Percentiles rank a stretch among this genome's conserved stretches.
phyloP scores from a whole-genome alignment of 23 tunicate species.

The Trididemnum nubilum region DNA sequence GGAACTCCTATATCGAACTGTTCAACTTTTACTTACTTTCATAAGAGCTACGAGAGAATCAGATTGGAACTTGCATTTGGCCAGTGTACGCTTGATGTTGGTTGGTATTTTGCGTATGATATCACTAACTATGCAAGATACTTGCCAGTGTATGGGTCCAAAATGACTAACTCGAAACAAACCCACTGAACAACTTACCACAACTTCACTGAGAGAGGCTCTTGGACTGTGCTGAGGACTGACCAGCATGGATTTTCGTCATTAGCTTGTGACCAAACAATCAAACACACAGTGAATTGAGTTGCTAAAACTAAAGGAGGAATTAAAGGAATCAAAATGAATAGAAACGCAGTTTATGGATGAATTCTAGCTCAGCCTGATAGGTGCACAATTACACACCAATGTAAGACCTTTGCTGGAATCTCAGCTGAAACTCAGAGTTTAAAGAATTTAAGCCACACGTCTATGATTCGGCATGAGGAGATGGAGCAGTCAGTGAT shows the following conservation, averaged over 20 bases:
- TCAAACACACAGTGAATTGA: neutral
- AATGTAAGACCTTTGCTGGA: neutral
- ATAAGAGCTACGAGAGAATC: conserved; percentile 1
- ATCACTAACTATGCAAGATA: neutral
- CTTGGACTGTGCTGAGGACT: conserved; percentile 2
- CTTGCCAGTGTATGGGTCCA: conserved; percentile 5
- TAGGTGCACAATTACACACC: neutral
- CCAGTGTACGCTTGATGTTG: neutral
- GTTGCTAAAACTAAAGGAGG: conserved; percentile 9
- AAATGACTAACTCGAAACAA: neutral
- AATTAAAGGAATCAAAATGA: conserved; percentile 6
- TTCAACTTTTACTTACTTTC: neutral
- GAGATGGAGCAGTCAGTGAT: neutral
- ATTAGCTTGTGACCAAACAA: conserved; percentile 3
- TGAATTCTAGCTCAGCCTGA: neutral
- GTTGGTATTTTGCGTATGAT: neutral
- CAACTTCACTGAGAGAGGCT: neutral
- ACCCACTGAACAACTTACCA: neutral
- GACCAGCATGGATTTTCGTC: conserved; percentile 4
- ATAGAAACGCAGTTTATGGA: neutral
- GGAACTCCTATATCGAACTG: conserved; percentile 4
- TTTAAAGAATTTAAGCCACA: neutral
- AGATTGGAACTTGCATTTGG: conserved; percentile 5
- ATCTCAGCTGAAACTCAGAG: neutral
- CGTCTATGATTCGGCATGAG: neutral